A percentile compares a stretch with the other conserved stretches of the same genome.
These are phyloP conservation scores for Notolabrus celidotus DNA, from an alignment of 2,797 vertebrate genomes.

Conservation along the genomic window DNA sequence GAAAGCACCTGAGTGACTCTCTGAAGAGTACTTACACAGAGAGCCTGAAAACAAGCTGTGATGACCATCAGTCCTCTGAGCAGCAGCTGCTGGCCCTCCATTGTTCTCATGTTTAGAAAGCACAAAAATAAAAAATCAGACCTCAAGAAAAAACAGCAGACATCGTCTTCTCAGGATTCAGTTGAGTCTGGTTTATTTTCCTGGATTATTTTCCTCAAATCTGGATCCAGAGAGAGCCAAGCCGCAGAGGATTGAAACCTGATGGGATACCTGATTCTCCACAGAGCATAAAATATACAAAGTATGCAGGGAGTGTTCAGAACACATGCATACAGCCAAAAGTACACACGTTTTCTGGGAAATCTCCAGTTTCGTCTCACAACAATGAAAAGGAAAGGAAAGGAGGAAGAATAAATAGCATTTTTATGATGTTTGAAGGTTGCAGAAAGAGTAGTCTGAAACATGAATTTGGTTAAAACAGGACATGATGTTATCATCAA, in stretches of 20 bases:
- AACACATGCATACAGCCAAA: slow-evolving; percentile 41
- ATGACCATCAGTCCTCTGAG: slow-evolving; percentile 53
- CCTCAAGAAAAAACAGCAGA: neutral
- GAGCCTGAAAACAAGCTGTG: slow-evolving; percentile 12
- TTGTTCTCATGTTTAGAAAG: slow-evolving; percentile 20
- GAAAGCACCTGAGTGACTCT: neutral
- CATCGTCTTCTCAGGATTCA: neutral
- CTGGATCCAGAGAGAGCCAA: slow-evolving; percentile 24
- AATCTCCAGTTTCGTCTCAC: neutral
- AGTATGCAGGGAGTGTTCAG: slow-evolving; percentile 57
- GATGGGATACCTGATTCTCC: slow-evolving; percentile 68
- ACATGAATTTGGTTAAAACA: neutral
- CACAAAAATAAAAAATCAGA: neutral
- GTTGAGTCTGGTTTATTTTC: slow-evolving; percentile 10
- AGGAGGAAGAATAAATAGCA: neutral
- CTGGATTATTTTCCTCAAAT: neutral
- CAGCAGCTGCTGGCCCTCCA: slow-evolving; percentile 32
- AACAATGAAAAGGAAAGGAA: neutral
- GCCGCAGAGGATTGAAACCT: slow-evolving; percentile 14
- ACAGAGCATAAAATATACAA: slow-evolving; percentile 57
- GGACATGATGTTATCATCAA: too few species aligned
- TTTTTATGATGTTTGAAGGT: neutral
- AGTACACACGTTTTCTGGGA: neutral
- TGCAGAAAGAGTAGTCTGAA: neutral
- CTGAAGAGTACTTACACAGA: slow-evolving; percentile 52